Conservation (phyloP, 2,888 invertebrate species). For the Panzeria rudis region DNA sequence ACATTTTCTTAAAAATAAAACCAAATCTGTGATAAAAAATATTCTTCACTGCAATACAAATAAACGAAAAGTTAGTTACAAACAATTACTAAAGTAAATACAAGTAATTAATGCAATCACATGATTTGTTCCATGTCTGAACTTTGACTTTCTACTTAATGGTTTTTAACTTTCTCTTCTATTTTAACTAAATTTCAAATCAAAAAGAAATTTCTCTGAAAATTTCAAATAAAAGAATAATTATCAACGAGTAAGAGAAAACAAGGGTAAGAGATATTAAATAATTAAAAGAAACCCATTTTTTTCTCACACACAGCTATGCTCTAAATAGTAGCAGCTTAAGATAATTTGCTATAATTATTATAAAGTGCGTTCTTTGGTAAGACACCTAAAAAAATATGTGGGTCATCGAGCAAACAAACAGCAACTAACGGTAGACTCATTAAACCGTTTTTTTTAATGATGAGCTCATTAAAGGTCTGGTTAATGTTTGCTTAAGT, state of each 20-base stretch:
- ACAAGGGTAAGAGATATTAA: conserved; percentile 1
- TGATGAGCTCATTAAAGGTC: neutral
- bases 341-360: conserved; percentile 26
- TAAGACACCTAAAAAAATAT: conserved; percentile 10
- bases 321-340: conserved; percentile 52
- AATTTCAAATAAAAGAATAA: conserved; percentile 37
- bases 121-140: conserved; percentile 37
- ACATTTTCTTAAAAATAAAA: too few relatives aligned
- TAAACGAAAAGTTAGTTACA: neutral
- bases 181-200: conserved; percentile 3
- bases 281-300: conserved; percentile 30
- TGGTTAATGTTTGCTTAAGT: conserved; percentile 19
- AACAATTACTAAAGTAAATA: neutral
- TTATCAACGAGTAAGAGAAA: neutral
- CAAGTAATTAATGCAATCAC: neutral
- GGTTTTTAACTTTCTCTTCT: conserved; percentile 53
- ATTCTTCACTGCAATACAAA: too few relatives aligned
- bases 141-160: conserved; percentile 60
- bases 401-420: neutral
- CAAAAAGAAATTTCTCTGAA: conserved; percentile 44
- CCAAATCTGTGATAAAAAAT: too few relatives aligned
- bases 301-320: conserved; percentile 45
- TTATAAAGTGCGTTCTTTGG: conserved; percentile 4
- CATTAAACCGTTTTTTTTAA: neutral
- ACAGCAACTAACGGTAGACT: neutral